Percentiles rank a stretch among this genome's conserved stretches.
Evolutionary conservation across 1,140 invertebrate genomes (phyloP).

Genomic region (Drosophila lowei): DNA sequence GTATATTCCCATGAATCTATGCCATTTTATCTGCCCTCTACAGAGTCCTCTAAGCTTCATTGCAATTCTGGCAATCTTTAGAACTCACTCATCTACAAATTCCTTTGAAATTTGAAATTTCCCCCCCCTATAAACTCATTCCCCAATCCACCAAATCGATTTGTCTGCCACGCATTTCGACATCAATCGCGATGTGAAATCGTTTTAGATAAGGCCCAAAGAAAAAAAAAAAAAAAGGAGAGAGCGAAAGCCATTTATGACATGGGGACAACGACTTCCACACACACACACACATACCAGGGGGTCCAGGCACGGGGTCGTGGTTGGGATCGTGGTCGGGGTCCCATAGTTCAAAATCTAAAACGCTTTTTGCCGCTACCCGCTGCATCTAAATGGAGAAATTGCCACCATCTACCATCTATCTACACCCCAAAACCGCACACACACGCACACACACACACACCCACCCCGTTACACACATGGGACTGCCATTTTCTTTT

Average conservation of each 20-base stretch:
- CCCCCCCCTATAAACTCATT: not conserved
- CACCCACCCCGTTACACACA: constrained; percentile 10
- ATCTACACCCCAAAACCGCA: constrained; percentile 11
- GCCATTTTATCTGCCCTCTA: too few relatives aligned
- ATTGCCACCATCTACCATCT: constrained; percentile 43
- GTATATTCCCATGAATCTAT: too few relatives aligned
- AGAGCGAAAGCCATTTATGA: constrained; percentile 40
- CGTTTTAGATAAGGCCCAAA: constrained; percentile 42
- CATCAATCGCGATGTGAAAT: constrained; percentile 48
- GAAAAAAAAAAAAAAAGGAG: not conserved
- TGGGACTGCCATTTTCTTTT: constrained; percentile 72
- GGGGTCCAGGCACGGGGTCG: too few relatives aligned
- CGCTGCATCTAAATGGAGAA: constrained; percentile 69
- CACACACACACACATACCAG: not conserved
- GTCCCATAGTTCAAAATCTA: constrained; percentile 70
- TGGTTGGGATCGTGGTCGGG: too few relatives aligned
- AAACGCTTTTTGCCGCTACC: constrained; percentile 59
- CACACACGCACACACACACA: constrained; percentile 21
- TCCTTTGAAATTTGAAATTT: too few relatives aligned
- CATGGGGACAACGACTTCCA: constrained; percentile 1
- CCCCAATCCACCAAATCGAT: constrained; percentile 39
- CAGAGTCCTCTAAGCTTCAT: too few relatives aligned
- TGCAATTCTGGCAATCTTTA: too few relatives aligned
- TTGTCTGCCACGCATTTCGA: constrained; percentile 23
- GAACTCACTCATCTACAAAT: too few relatives aligned